Evolutionary conservation across 2,797 vertebrate genomes (phyloP).

Genomic region (Urosaurus nigricauda): DNA sequence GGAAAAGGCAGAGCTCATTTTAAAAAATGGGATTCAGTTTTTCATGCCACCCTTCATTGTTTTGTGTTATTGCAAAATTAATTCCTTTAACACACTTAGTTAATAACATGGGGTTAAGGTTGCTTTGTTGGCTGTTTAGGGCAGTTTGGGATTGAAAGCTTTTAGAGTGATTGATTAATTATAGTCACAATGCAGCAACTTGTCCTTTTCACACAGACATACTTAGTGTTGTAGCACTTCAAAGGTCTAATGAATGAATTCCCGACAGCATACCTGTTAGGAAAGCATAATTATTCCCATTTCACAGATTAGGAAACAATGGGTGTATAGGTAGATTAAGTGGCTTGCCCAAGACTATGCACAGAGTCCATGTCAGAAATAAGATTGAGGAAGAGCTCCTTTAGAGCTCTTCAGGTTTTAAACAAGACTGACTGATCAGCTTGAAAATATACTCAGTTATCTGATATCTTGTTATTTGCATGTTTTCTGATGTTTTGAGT

Average conservation of each 20-base stretch:
- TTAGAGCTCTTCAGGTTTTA: background rate
- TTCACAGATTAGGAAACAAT: conserved; percentile 13
- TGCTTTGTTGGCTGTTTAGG: background rate
- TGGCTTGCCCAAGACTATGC: background rate
- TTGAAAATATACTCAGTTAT: background rate
- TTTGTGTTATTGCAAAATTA: background rate
- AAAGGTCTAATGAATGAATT: conserved; percentile 19
- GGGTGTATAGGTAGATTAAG: fast-evolving
- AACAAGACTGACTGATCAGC: background rate
- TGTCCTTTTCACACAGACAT: background rate
- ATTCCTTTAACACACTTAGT: background rate
- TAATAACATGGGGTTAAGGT: background rate
- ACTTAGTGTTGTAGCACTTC: background rate
- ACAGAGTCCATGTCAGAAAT: background rate
- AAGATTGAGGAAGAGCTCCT: conserved; percentile 11
- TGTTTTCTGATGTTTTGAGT: background rate
- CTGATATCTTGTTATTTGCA: background rate
- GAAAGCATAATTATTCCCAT: background rate
- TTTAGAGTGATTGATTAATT: background rate
- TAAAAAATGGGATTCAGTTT: background rate
- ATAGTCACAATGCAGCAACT: background rate
- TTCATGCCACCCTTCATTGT: background rate
- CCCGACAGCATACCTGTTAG: conserved; percentile 17
- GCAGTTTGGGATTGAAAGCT: background rate
- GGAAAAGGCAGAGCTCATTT: background rate